These are phyloP conservation scores for Sinocyclocheilus anshuiensis DNA, from an alignment of 2,113 vertebrate species.

Conservation along the genomic window DNA sequence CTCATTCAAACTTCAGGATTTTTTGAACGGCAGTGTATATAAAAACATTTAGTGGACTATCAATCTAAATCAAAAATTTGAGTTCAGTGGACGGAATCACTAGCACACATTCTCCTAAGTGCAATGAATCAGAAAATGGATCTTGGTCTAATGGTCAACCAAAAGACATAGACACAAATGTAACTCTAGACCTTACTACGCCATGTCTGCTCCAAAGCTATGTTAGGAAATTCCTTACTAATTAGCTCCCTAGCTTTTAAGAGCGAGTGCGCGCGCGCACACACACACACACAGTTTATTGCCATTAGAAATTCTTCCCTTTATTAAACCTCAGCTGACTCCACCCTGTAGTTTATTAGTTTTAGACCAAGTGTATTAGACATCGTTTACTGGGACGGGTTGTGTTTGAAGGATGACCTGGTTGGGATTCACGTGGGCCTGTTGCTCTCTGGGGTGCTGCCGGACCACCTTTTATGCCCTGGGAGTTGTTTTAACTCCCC, in stretches of 20 bases:
- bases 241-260: neutral
- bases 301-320: conserved; percentile 44
- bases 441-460: conserved; percentile 30
- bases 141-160: neutral
- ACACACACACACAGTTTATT: conserved; percentile 46
- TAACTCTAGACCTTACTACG: conserved; percentile 1
- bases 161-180: conserved; percentile 3
- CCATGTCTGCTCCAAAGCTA: neutral
- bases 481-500: conserved; percentile 46
- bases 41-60: neutral
- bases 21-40: neutral
- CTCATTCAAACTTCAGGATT: neutral
- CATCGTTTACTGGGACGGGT: conserved; percentile 18
- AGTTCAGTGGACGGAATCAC: neutral
- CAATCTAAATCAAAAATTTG: neutral
- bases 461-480: conserved; percentile 28
- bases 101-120: neutral
- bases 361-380: conserved; percentile 39
- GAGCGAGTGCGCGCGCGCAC: neutral
- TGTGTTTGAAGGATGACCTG: conserved; percentile 32
- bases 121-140: neutral
- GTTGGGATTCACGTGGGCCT: conserved; percentile 21
- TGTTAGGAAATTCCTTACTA: conserved; percentile 5
- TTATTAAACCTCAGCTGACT: conserved; percentile 54
- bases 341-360: conserved; percentile 53